These are phyloP conservation scores for Tipula lateralis DNA, from an alignment of 2,888 invertebrate genomes.

Conservation along the genomic window DNA sequence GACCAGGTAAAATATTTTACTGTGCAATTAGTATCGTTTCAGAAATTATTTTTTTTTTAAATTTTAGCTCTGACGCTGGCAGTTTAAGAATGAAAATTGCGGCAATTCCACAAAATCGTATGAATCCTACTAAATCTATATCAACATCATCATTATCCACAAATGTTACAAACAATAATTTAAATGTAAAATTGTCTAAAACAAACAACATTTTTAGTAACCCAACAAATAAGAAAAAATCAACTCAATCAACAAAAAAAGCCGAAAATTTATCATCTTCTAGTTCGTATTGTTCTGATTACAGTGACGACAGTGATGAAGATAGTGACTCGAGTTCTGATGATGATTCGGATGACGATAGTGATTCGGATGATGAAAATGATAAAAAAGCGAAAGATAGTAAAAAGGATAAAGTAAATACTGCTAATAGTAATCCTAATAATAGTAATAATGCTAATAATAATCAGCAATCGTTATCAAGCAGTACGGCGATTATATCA, in stretches of 20 bases:
- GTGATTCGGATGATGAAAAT: background rate
- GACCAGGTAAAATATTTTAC: slow-evolving; percentile 33
- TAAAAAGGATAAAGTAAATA: background rate
- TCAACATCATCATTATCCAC: slow-evolving; percentile 30
- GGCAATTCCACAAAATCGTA: slow-evolving; percentile 41
- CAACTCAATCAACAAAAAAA: slow-evolving; percentile 30
- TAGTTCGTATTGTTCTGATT: slow-evolving; percentile 36
- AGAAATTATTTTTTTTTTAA: no score
- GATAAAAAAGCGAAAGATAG: background rate
- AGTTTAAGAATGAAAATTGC: slow-evolving; percentile 49
- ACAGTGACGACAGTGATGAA: slow-evolving; percentile 33
- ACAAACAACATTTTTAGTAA: slow-evolving; percentile 33
- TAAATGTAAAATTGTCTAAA: slow-evolving; percentile 29
- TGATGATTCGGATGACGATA: slow-evolving; percentile 27
- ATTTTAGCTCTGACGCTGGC: slow-evolving; percentile 44
- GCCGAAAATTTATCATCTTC: slow-evolving; percentile 33
- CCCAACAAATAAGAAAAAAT: slow-evolving; percentile 30
- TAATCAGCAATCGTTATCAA: background rate
- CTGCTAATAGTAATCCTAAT: slow-evolving; percentile 41
- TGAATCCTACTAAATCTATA: slow-evolving; percentile 31
- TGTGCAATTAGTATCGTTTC: no score
- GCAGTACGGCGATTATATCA: slow-evolving; percentile 25
- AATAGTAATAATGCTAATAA: slow-evolving; percentile 39
- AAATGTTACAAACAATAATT: slow-evolving; percentile 33
- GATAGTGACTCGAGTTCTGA: slow-evolving; percentile 37